Percentiles rank a stretch among this genome's conserved stretches.
These are phyloP conservation scores for Cyrtonyx montezumae DNA, from an alignment of 2,113 vertebrate species.

Conservation along the genomic window DNA sequence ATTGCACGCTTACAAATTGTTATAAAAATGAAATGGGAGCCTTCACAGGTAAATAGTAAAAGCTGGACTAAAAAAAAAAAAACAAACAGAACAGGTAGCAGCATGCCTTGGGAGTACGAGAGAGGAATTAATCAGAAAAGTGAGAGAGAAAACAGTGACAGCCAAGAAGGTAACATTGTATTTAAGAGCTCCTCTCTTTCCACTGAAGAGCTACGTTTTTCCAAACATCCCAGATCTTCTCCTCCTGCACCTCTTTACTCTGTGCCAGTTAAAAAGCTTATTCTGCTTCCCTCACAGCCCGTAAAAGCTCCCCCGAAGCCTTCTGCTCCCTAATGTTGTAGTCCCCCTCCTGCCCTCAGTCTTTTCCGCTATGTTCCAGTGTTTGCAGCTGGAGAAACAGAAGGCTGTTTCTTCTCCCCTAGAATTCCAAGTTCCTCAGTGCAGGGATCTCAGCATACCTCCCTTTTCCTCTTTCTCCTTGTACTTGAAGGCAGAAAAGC, in stretches of 20 bases:
- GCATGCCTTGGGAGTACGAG: neutral
- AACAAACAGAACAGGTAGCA: neutral
- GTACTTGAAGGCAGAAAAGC: neutral
- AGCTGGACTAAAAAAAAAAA: neutral
- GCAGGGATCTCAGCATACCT: neutral
- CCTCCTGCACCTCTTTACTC: neutral
- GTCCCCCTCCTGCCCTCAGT: neutral
- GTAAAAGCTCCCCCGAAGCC: neutral
- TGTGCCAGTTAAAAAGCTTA: neutral
- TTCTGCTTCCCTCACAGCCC: neutral
- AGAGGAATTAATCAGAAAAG: constrained; percentile 6
- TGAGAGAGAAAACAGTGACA: neutral
- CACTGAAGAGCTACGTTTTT: neutral
- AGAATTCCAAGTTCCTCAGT: neutral
- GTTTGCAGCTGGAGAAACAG: neutral
- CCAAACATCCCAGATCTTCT: neutral
- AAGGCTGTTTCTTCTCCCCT: neutral
- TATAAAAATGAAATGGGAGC: neutral
- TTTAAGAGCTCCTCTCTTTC: neutral
- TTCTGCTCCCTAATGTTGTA: neutral
- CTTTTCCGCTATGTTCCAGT: neutral
- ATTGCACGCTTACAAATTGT: neutral
- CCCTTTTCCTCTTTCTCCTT: neutral
- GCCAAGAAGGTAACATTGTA: neutral
- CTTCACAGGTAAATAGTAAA: neutral